These are phyloP conservation scores for Merops nubicus DNA, from an alignment of 2,113 vertebrate species.

Conservation along the genomic window DNA sequence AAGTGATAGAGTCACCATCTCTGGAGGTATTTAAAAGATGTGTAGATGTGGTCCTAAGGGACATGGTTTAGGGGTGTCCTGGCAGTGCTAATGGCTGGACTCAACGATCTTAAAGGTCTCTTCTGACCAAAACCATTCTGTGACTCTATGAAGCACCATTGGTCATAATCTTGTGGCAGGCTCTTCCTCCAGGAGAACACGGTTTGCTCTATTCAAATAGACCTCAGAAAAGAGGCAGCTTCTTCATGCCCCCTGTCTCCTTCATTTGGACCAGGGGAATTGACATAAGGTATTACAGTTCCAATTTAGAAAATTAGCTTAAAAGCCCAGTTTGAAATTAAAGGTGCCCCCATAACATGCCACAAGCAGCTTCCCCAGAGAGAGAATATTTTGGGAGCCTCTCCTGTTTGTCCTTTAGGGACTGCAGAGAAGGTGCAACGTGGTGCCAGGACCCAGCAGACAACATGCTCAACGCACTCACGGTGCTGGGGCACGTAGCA, in stretches of 20 bases:
- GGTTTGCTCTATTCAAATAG: background rate
- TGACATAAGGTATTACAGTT: rapidly evolving
- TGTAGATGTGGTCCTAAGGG: no score
- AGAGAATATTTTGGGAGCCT: background rate
- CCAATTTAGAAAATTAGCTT: background rate
- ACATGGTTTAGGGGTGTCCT: background rate
- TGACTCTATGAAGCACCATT: background rate
- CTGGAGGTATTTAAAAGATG: background rate
- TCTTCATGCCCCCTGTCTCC: background rate
- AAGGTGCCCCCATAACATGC: background rate
- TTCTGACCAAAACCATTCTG: background rate
- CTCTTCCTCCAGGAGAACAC: background rate
- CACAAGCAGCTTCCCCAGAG: background rate
- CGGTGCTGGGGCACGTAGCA: rapidly evolving
- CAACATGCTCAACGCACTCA: rapidly evolving
- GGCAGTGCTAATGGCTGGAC: background rate
- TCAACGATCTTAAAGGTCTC: background rate
- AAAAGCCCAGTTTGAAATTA: background rate
- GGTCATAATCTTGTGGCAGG: background rate
- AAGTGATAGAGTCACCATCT: background rate
- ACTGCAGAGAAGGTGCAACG: rapidly evolving
- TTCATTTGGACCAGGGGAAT: background rate
- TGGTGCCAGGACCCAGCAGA: background rate
- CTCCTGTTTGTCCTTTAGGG: background rate
- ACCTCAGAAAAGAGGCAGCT: background rate